These are phyloP conservation scores for Ophiodon elongatus DNA, from an alignment of 2,113 vertebrate species.

Conservation along the genomic window DNA sequence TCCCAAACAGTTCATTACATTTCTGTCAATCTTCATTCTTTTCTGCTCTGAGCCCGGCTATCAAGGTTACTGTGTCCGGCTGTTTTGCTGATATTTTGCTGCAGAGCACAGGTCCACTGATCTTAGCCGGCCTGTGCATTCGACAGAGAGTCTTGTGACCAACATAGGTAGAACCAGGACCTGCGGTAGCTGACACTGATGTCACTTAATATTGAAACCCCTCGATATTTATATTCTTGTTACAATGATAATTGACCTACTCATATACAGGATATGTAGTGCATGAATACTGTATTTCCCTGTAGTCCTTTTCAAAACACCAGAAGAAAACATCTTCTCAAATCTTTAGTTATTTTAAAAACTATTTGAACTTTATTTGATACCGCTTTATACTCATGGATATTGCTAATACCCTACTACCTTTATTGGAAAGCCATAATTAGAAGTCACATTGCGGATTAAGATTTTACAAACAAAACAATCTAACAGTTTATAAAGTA, in stretches of 20 bases:
- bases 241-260: background rate
- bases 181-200: background rate
- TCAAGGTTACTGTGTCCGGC: slow-evolving; percentile 69
- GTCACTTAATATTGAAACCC: background rate
- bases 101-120: slow-evolving; percentile 22
- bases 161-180: background rate
- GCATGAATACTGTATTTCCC: background rate
- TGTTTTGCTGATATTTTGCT: slow-evolving; percentile 26
- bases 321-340: background rate
- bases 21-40: slow-evolving; percentile 78
- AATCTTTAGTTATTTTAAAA: background rate
- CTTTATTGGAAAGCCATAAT: background rate
- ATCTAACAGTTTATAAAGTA: background rate
- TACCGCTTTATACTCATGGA: background rate
- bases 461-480: background rate
- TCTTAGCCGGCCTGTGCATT: background rate
- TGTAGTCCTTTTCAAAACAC: background rate
- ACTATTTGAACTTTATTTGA: background rate
- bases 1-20: slow-evolving; percentile 76
- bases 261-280: background rate
- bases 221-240: background rate
- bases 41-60: slow-evolving; percentile 33
- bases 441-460: background rate
- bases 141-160: slow-evolving; percentile 4
- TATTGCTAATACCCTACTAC: background rate